Evolutionary conservation across 2,113 vertebrate genomes (phyloP), one percentile per base, ranked within the genome.

Genomic region (Salminus brasiliensis): DNA sequence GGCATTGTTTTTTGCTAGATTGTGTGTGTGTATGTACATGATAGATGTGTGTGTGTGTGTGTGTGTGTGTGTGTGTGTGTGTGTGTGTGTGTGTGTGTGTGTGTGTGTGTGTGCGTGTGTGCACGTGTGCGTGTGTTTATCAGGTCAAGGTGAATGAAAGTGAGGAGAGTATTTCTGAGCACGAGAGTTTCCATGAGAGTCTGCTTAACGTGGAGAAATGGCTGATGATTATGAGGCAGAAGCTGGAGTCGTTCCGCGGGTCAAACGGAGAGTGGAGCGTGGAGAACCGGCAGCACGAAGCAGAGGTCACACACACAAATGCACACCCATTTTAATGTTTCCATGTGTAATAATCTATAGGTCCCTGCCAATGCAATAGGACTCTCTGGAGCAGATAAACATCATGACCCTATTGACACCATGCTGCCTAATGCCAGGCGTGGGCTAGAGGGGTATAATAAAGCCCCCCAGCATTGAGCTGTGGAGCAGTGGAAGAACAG

Each of bases 141-240:
- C 84, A 94, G 93, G 62, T 68, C 21, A 91, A 89, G 76, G 72
- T 88, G 30, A 75, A 23, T 0, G 85, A 92, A 57, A 91, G 92
- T 15, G 90, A 92, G 83, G 87, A 93, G 53, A 81, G 78, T 0
- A 71, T 96, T 18, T 78, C n/a, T 13, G 92, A 94, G 18, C 95
- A 98, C 0, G 92, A 93, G 85, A 74, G 84, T 15, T 96, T 96
- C 79, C 93, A 91, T 18, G 89, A 95, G 18, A 88, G 87, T 63
- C 85, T 95, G 1, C 91, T 90, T 67, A 94, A 94, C 80, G 85
- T 97, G 3, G 90, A 91, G 82, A 94, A 94, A 75, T 97, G 96
- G 96, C 81, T 97, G 34, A 76, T 89, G 83, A 49, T 87, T 80
- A 93, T 89, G 83, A 92, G 68, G 0, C 94, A 94, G 87, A 95